A percentile compares a stretch with the other conserved stretches of the same genome.
These are phyloP conservation scores for Meteorus cinctellus DNA, from an alignment of 2,888 invertebrate species.

Conservation along the genomic window DNA sequence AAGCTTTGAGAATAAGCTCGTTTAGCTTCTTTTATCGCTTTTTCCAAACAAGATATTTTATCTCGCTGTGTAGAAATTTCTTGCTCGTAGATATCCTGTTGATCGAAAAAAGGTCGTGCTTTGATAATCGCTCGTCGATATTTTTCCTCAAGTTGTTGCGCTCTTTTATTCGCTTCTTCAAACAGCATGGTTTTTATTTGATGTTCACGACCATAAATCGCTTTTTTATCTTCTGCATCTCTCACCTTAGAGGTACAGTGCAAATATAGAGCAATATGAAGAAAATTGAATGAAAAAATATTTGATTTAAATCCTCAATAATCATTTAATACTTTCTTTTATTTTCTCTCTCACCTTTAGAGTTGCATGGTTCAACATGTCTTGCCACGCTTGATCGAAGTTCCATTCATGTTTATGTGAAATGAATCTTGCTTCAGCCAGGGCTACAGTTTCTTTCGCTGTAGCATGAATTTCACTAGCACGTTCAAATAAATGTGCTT, in stretches of 20 bases:
- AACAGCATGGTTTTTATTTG: constrained; percentile 86
- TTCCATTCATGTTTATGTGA: constrained; percentile 86
- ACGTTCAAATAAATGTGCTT: constrained; percentile 91
- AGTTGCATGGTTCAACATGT: constrained; percentile 96
- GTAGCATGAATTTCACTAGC: constrained; percentile 94
- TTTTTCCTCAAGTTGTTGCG: constrained; percentile 87
- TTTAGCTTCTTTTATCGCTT: constrained; percentile 86
- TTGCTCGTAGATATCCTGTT: constrained; percentile 89
- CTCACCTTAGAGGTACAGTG: constrained; percentile 79
- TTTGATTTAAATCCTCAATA: background rate
- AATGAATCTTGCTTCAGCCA: constrained; percentile 89
- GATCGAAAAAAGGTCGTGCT: constrained; percentile 92
- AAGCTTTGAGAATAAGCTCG: constrained; percentile 87
- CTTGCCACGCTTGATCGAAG: constrained; percentile 98
- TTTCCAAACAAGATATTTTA: constrained; percentile 87
- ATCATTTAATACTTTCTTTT: background rate
- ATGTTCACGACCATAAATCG: constrained; percentile 91
- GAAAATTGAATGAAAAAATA: constrained; percentile 26
- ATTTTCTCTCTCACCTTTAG: constrained; percentile 80
- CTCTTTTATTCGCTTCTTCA: constrained; percentile 86
- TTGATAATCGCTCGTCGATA: constrained; percentile 88
- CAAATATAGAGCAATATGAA: background rate
- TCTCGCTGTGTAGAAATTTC: constrained; percentile 90
- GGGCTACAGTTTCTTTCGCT: constrained; percentile 93
- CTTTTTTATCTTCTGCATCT: constrained; percentile 94